Evolutionary conservation across 2,797 vertebrate genomes (phyloP).

Genomic region (Pagetopsis macropterus): DNA sequence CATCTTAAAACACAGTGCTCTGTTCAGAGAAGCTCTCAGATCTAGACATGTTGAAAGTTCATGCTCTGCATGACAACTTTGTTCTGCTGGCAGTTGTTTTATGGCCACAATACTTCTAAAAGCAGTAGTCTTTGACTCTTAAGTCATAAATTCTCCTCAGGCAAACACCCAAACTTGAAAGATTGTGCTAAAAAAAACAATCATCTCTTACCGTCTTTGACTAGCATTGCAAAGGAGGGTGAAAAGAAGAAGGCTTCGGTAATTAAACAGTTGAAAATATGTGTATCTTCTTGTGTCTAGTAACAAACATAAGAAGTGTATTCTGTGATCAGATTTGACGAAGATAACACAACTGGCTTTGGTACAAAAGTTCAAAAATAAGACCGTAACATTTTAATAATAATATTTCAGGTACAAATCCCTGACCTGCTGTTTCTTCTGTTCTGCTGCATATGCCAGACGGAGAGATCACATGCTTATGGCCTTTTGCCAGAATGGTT

Average conservation of each 20-base stretch:
- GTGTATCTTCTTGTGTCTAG: not conserved
- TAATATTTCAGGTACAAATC: not conserved
- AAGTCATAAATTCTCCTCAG: constrained; percentile 9
- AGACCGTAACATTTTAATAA: not conserved
- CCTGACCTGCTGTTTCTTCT: not conserved
- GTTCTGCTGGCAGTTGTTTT: constrained; percentile 38
- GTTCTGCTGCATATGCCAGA: constrained; percentile 9
- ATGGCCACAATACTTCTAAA: constrained; percentile 22
- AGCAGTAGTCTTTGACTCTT: not conserved
- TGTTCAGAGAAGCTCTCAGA: constrained; percentile 40
- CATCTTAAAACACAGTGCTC: constrained; percentile 38
- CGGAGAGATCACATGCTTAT: constrained; percentile 19
- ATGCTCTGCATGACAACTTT: constrained; percentile 22
- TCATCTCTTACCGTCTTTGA: not conserved
- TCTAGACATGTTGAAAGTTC: constrained; percentile 44
- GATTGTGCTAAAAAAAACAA: not conserved
- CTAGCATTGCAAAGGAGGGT: not conserved
- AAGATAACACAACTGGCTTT: not conserved
- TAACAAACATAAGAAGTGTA: not conserved
- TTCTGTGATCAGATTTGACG: constrained; percentile 7
- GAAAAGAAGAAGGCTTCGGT: not conserved
- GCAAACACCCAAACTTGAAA: constrained; percentile 12
- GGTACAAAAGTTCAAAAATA: not conserved
- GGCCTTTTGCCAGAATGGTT: constrained; percentile 35
- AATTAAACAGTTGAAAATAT: not conserved